Evolutionary conservation across 2,113 vertebrate species (phyloP).

Genomic region (Conger conger): DNA sequence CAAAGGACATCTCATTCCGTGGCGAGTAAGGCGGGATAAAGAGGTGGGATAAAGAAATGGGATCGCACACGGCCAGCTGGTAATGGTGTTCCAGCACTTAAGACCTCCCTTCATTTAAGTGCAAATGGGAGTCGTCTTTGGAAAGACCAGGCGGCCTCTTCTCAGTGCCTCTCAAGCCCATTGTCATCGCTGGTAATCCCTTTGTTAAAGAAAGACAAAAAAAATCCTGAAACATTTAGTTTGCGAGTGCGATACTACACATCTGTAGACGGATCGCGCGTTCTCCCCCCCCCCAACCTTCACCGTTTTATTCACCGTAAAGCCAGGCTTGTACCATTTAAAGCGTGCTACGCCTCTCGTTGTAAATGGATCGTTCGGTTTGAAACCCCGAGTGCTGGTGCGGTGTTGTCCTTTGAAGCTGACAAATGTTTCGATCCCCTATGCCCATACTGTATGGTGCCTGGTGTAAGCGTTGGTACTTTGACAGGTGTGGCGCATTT

Average conservation of each 20-base stretch:
- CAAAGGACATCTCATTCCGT: slow-evolving; percentile 86
- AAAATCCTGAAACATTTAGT: slow-evolving; percentile 17
- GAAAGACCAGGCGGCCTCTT: slow-evolving; percentile 61
- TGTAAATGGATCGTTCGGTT: background rate
- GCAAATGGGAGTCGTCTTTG: slow-evolving; percentile 83
- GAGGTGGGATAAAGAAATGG: slow-evolving; percentile 86
- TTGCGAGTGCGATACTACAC: background rate
- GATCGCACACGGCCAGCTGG: slow-evolving; percentile 90
- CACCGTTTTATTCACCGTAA: background rate
- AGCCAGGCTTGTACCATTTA: background rate
- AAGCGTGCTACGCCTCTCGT: background rate
- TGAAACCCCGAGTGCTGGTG: background rate
- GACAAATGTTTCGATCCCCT: slow-evolving; percentile 18
- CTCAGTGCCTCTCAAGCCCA: slow-evolving; percentile 62
- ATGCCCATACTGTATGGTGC: slow-evolving; percentile 3
- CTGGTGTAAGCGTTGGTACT: slow-evolving; percentile 3
- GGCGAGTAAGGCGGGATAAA: slow-evolving; percentile 86
- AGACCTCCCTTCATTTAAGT: slow-evolving; percentile 94
- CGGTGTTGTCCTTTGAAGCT: background rate
- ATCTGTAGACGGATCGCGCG: slow-evolving; percentile 5
- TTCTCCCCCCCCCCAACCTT: background rate
- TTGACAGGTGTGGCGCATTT: slow-evolving; percentile 18
- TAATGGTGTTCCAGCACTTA: slow-evolving; percentile 85
- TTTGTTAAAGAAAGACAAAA: slow-evolving; percentile 11
- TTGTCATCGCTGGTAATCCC: slow-evolving; percentile 24